Conservation (phyloP, 2,888 invertebrate species). For the Zeuzera pyrina region DNA sequence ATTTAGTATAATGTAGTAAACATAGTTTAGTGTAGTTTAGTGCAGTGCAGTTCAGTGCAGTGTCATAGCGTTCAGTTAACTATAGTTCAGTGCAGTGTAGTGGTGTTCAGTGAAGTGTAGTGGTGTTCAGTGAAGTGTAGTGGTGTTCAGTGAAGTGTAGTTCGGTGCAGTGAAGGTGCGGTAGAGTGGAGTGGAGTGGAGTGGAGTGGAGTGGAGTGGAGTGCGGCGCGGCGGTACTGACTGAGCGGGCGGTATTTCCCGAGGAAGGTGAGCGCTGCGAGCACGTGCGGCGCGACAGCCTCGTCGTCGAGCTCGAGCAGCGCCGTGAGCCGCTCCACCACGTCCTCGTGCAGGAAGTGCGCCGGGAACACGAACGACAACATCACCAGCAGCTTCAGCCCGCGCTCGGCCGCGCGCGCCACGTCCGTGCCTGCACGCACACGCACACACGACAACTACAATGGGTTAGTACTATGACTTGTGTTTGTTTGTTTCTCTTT, state of each 20-base stretch:
- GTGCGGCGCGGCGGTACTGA: slow-evolving; percentile 39
- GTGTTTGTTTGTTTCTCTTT: too few species aligned
- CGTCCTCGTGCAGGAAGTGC: slow-evolving; percentile 90
- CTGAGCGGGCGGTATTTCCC: slow-evolving; percentile 90
- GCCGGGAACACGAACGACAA: slow-evolving; percentile 94
- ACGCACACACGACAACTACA: neutral
- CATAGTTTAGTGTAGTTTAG: too few species aligned
- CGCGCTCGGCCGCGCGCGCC: slow-evolving; percentile 89
- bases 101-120: too few species aligned
- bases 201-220: too few species aligned
- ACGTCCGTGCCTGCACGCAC: slow-evolving; percentile 79
- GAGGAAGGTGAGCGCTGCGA: slow-evolving; percentile 88
- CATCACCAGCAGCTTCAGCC: slow-evolving; percentile 89
- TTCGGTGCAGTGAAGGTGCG: too few species aligned
- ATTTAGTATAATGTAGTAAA: too few species aligned
- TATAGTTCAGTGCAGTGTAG: too few species aligned
- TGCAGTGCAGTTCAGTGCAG: too few species aligned
- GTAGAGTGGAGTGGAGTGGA: too few species aligned
- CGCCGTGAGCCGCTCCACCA: slow-evolving; percentile 82
- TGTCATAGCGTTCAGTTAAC: too few species aligned
- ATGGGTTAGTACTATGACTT: neutral
- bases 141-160: too few species aligned
- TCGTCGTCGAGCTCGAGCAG: slow-evolving; percentile 88
- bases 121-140: too few species aligned
- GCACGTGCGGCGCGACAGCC: slow-evolving; percentile 83